These are phyloP conservation scores for Digitonthophagus gazella DNA, from an alignment of 2,888 invertebrate genomes.

Conservation along the genomic window DNA sequence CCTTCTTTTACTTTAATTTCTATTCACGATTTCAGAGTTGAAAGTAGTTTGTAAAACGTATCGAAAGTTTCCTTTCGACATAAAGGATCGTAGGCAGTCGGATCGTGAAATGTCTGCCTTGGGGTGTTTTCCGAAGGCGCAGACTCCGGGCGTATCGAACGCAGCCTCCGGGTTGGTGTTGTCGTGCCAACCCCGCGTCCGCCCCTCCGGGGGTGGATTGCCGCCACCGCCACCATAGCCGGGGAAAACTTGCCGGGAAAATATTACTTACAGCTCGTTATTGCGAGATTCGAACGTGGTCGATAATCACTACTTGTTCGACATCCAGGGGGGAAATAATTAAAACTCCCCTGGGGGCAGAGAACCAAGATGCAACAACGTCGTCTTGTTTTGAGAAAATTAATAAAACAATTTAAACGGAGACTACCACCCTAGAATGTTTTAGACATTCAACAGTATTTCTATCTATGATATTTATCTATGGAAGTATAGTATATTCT, in stretches of 20 bases:
- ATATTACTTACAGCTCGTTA: background rate
- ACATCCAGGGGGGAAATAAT: background rate
- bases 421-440: too few relatives aligned
- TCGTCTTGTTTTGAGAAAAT: background rate
- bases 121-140: conserved; percentile 37
- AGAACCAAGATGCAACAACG: background rate
- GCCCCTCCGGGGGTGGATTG: conserved; percentile 29
- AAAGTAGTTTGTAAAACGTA: background rate
- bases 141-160: conserved; percentile 45
- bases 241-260: background rate
- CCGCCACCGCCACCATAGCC: background rate
- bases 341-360: background rate
- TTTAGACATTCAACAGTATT: too few relatives aligned
- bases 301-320: background rate
- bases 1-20: too few relatives aligned
- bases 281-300: background rate
- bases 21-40: background rate
- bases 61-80: background rate
- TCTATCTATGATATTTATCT: too few relatives aligned
- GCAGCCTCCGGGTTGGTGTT: conserved; percentile 45
- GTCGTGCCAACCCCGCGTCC: conserved; percentile 44
- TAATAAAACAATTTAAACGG: background rate
- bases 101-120: conserved; percentile 28
- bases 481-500: too few relatives aligned
- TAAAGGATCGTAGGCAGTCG: conserved; percentile 19